phyloP scores from a whole-genome alignment of 2,888 invertebrate species.

The Cheilosia vulpina region DNA sequence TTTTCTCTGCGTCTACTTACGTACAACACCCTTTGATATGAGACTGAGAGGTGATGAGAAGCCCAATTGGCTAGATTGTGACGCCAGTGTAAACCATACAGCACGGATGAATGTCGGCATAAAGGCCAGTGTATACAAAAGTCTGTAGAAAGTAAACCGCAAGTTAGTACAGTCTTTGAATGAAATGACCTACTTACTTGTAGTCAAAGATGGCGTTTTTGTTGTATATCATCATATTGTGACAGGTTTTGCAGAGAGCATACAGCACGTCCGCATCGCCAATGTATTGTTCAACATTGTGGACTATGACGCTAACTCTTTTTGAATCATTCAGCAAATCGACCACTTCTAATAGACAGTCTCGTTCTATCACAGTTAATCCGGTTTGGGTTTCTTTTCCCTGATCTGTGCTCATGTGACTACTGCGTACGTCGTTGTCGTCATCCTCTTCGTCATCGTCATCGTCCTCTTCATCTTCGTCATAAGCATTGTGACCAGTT shows the following conservation, averaged over 20 bases:
- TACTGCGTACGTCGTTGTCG: conserved; percentile 78
- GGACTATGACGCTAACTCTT: conserved; percentile 85
- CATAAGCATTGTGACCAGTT: conserved; percentile 76
- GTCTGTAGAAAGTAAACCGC: conserved; percentile 81
- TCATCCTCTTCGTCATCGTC: conserved; percentile 79
- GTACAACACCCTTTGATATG: conserved; percentile 83
- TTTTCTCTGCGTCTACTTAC: conserved; percentile 78
- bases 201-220: conserved; percentile 93
- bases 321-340: conserved; percentile 87
- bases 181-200: conserved; percentile 85
- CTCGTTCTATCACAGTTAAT: conserved; percentile 80
- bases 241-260: conserved; percentile 90
- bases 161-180: not conserved
- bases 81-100: conserved; percentile 87
- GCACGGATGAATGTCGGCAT: conserved; percentile 90
- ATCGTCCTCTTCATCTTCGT: conserved; percentile 79
- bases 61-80: conserved; percentile 82
- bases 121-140: conserved; percentile 92
- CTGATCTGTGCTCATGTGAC: conserved; percentile 61
- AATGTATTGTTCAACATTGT: conserved; percentile 82
- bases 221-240: conserved; percentile 92
- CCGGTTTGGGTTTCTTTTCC: conserved; percentile 32
- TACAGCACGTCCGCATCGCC: conserved; percentile 86
- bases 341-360: conserved; percentile 83
- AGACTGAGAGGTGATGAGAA: conserved; percentile 83